Evolutionary conservation across 2,888 invertebrate species (phyloP).

Genomic region (Troilus luridus): DNA sequence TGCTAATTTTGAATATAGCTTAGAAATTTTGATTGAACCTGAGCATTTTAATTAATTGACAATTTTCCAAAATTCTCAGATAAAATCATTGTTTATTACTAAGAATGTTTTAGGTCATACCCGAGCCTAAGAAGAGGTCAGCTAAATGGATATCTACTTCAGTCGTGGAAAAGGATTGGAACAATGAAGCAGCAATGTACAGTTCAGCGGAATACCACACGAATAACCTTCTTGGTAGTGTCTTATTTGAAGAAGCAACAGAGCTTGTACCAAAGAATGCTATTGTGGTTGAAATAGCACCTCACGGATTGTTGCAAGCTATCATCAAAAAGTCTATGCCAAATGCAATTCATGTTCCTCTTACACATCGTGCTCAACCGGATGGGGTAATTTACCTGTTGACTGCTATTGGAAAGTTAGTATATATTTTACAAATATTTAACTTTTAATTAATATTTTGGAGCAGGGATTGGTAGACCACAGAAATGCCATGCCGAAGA

Average conservation of each 20-base stretch:
- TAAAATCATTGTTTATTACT: not conserved
- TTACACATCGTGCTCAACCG: constrained; percentile 59
- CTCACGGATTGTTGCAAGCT: constrained; percentile 90
- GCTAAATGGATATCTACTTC: constrained; percentile 79
- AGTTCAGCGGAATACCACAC: constrained; percentile 80
- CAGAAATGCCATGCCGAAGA: too few relatives aligned
- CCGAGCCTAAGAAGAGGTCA: constrained; percentile 72
- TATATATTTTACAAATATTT: not conserved
- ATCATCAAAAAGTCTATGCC: constrained; percentile 84
- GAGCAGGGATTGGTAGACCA: too few relatives aligned
- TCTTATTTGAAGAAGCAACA: constrained; percentile 87
- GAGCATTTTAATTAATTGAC: not conserved
- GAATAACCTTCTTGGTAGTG: constrained; percentile 78
- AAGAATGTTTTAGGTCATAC: constrained; percentile 69
- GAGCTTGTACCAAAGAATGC: constrained; percentile 85
- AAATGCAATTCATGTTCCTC: constrained; percentile 56
- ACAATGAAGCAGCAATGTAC: constrained; percentile 72
- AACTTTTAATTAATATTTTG: not conserved
- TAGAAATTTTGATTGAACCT: too few relatives aligned
- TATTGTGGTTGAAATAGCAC: constrained; percentile 89
- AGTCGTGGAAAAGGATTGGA: constrained; percentile 75
- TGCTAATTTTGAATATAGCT: too few relatives aligned
- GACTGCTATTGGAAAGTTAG: constrained; percentile 60
- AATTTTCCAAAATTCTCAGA: too few relatives aligned
- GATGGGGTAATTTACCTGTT: constrained; percentile 60